Percentiles rank a stretch among this genome's conserved stretches.
Evolutionary conservation across 2,797 vertebrate species (phyloP).

Genomic region (Enteromius unitaeniatus): DNA sequence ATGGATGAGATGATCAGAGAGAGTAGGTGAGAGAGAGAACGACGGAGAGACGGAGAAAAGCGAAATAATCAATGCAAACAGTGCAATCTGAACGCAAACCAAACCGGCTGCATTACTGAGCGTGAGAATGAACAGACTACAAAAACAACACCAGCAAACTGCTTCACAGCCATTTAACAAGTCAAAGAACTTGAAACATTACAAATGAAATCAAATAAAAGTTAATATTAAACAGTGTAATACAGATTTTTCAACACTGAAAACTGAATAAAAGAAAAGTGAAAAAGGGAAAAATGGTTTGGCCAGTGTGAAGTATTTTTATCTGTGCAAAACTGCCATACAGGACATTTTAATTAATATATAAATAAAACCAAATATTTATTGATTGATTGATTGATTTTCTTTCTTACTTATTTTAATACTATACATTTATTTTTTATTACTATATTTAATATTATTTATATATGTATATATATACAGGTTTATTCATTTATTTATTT

Average conservation of each 20-base stretch:
- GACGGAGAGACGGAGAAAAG: neutral
- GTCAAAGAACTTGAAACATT: neutral
- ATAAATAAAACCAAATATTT: too few species aligned
- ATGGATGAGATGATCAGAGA: constrained; percentile 42
- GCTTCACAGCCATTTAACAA: neutral
- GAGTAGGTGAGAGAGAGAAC: neutral
- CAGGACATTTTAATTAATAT: too few species aligned
- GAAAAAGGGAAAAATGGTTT: neutral
- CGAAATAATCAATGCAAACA: constrained; percentile 25
- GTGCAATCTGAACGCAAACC: neutral
- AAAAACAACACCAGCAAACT: neutral
- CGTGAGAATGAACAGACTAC: neutral
- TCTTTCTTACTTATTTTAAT: too few species aligned
- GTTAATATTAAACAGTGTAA: neutral
- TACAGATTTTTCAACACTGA: too few species aligned
- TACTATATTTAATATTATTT: too few species aligned
- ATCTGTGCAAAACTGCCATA: neutral
- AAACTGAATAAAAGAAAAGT: too few species aligned
- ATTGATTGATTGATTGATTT: too few species aligned
- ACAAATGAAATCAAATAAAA: neutral
- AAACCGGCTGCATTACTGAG: neutral
- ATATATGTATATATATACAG: too few species aligned
- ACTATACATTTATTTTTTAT: too few species aligned
- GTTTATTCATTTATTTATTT: too few species aligned
- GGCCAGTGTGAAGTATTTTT: neutral